Evolutionary conservation across 1,140 invertebrate genomes (phyloP), one percentile per base, ranked within the genome.

Genomic region (Teleogryllus occipitalis): DNA sequence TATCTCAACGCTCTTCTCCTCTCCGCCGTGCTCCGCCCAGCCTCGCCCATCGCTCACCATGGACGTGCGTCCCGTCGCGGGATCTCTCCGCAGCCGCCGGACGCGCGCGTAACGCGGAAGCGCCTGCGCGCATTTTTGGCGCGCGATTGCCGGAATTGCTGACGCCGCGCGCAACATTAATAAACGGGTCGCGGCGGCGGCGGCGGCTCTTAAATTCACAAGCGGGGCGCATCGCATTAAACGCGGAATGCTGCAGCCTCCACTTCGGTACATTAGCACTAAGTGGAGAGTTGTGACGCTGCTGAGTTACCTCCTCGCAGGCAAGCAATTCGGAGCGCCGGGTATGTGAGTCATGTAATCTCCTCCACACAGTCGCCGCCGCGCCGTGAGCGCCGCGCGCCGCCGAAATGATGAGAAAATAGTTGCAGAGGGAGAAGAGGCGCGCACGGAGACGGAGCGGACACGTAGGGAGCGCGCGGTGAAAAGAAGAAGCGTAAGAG

Each of bases 331-430:
- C 54, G 54, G 54, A 18, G 54, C 18, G 54, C 54, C 10, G 54
- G 54, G 54, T 65, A 65, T 65, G 54, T 65, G 54, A 65, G 54
- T 65, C 54, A 65, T 65, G 54, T 65, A 65, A 65, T 65, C 54
- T 65, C 54, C 54, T 65, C 54, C 54, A 65, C 54, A 65, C 1
- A 39, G 10, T 65, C 54, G 54, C 54, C 27, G 54, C 54, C 18
- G 18, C 27, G 54, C 54, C 18, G 18, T 18, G 54, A 65, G 54
- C 54, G 18, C 54, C 18, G 54, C 1, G 18, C 10, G 10, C 54
- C 54, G 2, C 10, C 54, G 27, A 65, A 65, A 65, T 65, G 54
- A 65, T 65, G 54, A 14, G 54, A 65, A 65, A 65, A 65, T 65
- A 14, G 54, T 18, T 65, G 18, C 2, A 65, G 54, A 65, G 54